A percentile compares a stretch with the other conserved stretches of the same genome.
These are phyloP conservation scores for Microctonus hyperodae DNA, from an alignment of 2,888 invertebrate species.

Conservation along the genomic window DNA sequence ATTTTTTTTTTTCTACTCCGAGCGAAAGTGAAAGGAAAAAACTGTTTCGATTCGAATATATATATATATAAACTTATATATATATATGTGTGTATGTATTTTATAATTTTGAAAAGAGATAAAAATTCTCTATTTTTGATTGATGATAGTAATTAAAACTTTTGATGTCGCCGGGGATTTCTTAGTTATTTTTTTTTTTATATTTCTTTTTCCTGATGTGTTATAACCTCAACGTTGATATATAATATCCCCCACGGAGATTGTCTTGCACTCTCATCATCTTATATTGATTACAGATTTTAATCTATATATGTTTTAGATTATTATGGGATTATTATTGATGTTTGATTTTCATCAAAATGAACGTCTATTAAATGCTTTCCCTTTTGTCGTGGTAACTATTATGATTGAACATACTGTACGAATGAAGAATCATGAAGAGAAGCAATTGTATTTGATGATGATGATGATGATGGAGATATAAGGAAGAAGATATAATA, in stretches of 20 bases:
- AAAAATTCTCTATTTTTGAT: not conserved
- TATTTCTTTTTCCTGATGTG: not conserved
- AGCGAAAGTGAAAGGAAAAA: conserved; percentile 16
- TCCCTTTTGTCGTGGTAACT: not conserved
- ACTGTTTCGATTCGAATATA: not conserved
- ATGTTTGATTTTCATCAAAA: not conserved
- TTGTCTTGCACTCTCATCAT: not conserved
- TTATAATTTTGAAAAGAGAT: not conserved
- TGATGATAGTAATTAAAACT: not conserved
- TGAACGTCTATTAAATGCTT: not conserved
- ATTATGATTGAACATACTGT: no score
- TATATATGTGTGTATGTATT: not conserved
- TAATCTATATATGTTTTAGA: not conserved
- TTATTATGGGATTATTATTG: not conserved
- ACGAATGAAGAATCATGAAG: no score
- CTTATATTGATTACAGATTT: not conserved
- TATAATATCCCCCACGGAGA: not conserved
- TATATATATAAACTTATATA: no score
- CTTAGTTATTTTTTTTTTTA: not conserved
- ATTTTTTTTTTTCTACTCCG: not conserved
- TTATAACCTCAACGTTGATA: not conserved
- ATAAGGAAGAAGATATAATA: not conserved
- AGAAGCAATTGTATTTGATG: not conserved
- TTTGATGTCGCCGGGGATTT: not conserved
- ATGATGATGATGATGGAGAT: not conserved